Evolutionary conservation across 2,888 invertebrate genomes (phyloP).

Genomic region (Salticus scenicus): DNA sequence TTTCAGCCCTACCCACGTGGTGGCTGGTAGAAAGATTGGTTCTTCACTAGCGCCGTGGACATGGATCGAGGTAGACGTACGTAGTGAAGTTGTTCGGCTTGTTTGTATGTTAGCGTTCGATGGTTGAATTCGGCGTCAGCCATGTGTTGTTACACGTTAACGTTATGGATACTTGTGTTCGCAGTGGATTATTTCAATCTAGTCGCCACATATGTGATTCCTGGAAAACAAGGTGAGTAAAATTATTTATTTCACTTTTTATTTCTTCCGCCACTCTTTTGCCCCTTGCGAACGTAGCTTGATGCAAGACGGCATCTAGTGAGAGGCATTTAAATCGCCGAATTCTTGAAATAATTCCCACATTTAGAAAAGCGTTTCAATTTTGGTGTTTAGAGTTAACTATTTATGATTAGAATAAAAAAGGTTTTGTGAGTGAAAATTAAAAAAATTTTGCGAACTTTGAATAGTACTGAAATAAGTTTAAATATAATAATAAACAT

Average conservation of each 20-base stretch:
- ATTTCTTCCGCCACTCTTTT: too few species aligned
- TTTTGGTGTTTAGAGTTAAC: too few species aligned
- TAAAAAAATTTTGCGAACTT: too few species aligned
- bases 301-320: not conserved
- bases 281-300: too few species aligned
- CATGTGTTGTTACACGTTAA: slow-evolving; percentile 28
- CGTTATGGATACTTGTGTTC: slow-evolving; percentile 37
- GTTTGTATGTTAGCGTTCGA: slow-evolving; percentile 10
- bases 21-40: slow-evolving; percentile 18
- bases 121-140: slow-evolving; percentile 18
- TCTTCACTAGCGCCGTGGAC: slow-evolving; percentile 26
- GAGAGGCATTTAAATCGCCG: not conserved
- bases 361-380: too few species aligned
- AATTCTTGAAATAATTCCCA: too few species aligned
- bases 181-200: slow-evolving; percentile 21
- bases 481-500: too few species aligned
- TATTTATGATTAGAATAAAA: too few species aligned
- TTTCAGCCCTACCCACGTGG: slow-evolving; percentile 27
- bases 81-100: slow-evolving; percentile 12
- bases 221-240: slow-evolving; percentile 5
- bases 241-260: not conserved
- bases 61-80: slow-evolving; percentile 28
- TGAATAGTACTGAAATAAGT: too few species aligned
- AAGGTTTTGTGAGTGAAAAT: too few species aligned
- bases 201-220: not conserved